These are phyloP conservation scores for Drosophila persimilis DNA, from an alignment of 1,140 invertebrate species.

Conservation along the genomic window DNA sequence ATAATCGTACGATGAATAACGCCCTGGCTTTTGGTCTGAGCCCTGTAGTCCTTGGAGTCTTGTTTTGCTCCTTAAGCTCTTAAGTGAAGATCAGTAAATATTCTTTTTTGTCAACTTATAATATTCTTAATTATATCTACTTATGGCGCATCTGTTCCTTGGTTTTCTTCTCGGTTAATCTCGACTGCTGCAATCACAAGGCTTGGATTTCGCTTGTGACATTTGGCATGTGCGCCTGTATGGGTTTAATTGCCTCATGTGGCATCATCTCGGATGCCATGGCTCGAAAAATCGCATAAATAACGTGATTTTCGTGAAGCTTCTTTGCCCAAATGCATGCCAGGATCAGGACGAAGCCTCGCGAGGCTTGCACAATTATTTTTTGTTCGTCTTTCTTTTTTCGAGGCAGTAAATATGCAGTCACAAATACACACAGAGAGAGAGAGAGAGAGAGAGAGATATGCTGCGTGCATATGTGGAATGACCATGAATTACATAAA, in stretches of 20 bases:
- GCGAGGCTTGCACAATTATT: constrained; percentile 15
- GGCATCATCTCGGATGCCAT: constrained; percentile 41
- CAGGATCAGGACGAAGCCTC: constrained; percentile 12
- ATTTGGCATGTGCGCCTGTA: constrained; percentile 21
- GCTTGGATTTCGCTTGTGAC: constrained; percentile 44
- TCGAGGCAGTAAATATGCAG: constrained; percentile 52
- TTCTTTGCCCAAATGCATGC: constrained; percentile 70
- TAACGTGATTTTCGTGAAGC: constrained; percentile 74
- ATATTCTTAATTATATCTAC: too few relatives aligned
- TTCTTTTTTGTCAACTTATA: too few relatives aligned
- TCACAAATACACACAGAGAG: constrained; percentile 3
- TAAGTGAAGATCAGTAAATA: too few relatives aligned
- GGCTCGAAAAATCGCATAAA: constrained; percentile 68
- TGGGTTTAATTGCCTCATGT: constrained; percentile 60
- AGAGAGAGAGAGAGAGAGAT: background rate
- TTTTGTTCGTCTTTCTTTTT: constrained; percentile 10
- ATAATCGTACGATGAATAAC: too few relatives aligned
- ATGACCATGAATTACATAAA: constrained; percentile 82
- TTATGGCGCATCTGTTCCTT: background rate
- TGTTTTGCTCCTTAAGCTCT: too few relatives aligned
- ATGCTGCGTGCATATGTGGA: constrained; percentile 38
- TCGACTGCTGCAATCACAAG: constrained; percentile 24
- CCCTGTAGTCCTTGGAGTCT: too few relatives aligned
- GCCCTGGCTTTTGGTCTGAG: too few relatives aligned
- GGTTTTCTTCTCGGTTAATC: background rate